A percentile compares a stretch with the other conserved stretches of the same genome.
These are phyloP conservation scores for Hylaeus volcanicus DNA, from an alignment of 1,140 invertebrate genomes.

Conservation along the genomic window DNA sequence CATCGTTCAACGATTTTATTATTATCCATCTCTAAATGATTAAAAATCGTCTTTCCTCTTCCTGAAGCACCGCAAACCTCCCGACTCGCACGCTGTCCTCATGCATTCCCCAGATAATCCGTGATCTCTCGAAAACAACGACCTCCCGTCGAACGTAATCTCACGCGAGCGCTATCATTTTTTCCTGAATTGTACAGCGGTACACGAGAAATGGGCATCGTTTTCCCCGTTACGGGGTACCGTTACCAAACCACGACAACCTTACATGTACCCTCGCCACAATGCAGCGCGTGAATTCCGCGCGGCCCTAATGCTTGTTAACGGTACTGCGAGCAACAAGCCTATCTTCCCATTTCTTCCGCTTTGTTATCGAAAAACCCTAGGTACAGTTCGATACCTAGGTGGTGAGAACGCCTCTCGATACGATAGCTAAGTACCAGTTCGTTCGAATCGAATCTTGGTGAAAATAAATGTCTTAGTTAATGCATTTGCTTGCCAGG, in stretches of 20 bases:
- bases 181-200: slow-evolving; percentile 2
- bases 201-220: slow-evolving; percentile 6
- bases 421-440: too few species aligned
- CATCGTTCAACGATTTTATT: too few species aligned
- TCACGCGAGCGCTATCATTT: slow-evolving; percentile 19
- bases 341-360: slow-evolving; percentile 48
- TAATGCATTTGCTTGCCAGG: too few species aligned
- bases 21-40: not conserved
- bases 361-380: slow-evolving; percentile 27
- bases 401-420: too few species aligned
- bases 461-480: too few species aligned
- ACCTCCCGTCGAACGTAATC: not conserved
- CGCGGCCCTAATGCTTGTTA: slow-evolving; percentile 46
- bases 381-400: not conserved
- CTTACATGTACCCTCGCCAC: slow-evolving; percentile 41
- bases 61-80: not conserved
- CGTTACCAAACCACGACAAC: slow-evolving; percentile 57
- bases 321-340: slow-evolving; percentile 61
- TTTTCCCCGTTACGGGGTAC: slow-evolving; percentile 59
- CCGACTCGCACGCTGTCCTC: not conserved
- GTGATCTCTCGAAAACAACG: slow-evolving; percentile 1
- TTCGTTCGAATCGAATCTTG: too few species aligned
- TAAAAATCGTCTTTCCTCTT: not conserved
- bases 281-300: slow-evolving; percentile 58
- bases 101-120: not conserved